Base-by-base conservation (phyloP, 2,888 invertebrate species). In the Hermodice carunculata region DNA sequence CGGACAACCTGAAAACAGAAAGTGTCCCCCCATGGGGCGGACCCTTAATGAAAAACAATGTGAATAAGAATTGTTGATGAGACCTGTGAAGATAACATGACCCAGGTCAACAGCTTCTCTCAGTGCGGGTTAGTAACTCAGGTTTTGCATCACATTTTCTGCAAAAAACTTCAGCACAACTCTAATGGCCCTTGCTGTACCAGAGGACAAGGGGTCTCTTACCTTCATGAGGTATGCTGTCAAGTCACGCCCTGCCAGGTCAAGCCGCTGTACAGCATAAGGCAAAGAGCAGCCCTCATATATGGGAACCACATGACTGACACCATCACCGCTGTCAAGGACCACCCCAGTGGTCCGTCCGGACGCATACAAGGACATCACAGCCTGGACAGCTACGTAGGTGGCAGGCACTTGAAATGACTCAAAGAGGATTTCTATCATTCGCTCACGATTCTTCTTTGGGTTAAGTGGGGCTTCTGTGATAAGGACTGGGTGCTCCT, bases 401-500 rank as follows among this genome's bases (percentile, higher is more conserved):
- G 63, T 31, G 11, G 64, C 64, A 1, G 70, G 64, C 1, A 58
- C 61, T 19, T 69, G 48, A 52, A 71, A 67, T 2, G 51, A 65
- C 54, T 71, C 71, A 46, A 71, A 69, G 48, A 71, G 58, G 19
- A 72, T 59, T 61, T 88, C 87, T 69, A 94, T 94, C 94, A 95
- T 95, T 90, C 94, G 95, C 86, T 95, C 95, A 78, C 95, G 90
- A 89, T 95, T 95, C 75, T 94, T 94, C 87, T 94, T 94, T 78
- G 95, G 94, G 88, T 94, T 94, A 80, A 95, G 90, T 64, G 95
- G 94, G 70, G 94, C 94, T 88, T 95, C 94, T 70, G 94, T 95
- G 76, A 95, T 89, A 78, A 95, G 90, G 79, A 95, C 93, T 64
- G 94, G 94, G 86, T 94, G 94, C 87, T 94, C 94, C 87, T 94